Base-by-base conservation (phyloP, 2,113 vertebrate genomes). In the Takifugu bimaculatus region DNA sequence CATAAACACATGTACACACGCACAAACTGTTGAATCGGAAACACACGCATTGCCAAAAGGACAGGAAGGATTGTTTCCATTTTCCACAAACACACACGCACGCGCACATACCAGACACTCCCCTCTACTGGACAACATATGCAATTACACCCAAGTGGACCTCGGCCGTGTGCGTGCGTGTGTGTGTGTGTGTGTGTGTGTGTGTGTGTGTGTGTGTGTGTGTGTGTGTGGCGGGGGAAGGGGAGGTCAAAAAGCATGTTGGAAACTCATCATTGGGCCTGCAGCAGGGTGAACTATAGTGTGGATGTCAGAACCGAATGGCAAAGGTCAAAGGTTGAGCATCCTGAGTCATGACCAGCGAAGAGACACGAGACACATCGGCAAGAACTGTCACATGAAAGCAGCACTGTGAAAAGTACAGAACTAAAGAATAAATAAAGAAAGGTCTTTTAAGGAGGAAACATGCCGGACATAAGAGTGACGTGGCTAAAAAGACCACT, bases 1-100 rank as follows among this genome's bases (percentile, higher is more conserved):
- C 75, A 79, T 72, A 72, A 77, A 83, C 65, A 77, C 68, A 74
- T 51, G 76, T 70, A 70, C 68, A 72, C 68, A 76, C 52, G 70
- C 47, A 63, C 66, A 70, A 66, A 73, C 65, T 70, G 32, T 62
- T 66, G 48, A 63, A 66, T 77, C 60, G 56, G 70, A 60, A 68
- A 72, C 70, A 65, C 75, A 70, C 75, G 77, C 69, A 63, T 52
- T 71, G 78, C 70, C 72, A 66, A 65, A 39, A 74, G 57, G 50
- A 13, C 15, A 63, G 50, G 48, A 44, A 56, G 13, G 55, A 60
- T 61, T 77, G n/a, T 58, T 79, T 77, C 78, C 65, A 67, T 13
- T 26, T 55, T 50, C 20, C 25, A 32, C 9, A 56, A 50, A 50
- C 47, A 58, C 10, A 47, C 26, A 62, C 64, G 68, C 11, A 65